phyloP scores from a whole-genome alignment of 2,797 vertebrate species.

The Anabacerthia variegaticeps region DNA sequence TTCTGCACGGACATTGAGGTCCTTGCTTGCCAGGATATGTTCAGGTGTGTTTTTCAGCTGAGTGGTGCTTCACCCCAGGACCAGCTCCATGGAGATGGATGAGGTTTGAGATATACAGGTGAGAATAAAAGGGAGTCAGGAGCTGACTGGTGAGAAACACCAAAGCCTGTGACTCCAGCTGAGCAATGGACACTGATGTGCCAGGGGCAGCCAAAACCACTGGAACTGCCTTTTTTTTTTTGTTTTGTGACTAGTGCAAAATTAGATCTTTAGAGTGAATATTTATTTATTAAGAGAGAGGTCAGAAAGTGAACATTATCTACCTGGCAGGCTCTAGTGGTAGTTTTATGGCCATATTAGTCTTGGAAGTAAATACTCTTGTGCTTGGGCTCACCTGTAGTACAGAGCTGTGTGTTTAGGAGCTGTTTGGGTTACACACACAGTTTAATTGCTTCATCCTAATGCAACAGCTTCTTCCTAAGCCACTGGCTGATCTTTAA shows the following conservation, averaged over 20 bases:
- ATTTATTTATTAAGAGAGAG: not conserved
- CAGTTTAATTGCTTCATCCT: not conserved
- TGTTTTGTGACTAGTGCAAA: not conserved
- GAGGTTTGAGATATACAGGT: not conserved
- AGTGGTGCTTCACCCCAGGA: not conserved
- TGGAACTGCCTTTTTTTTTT: not conserved
- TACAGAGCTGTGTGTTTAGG: not conserved
- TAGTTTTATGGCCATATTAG: not conserved
- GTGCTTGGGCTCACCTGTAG: not conserved
- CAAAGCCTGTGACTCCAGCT: not conserved
- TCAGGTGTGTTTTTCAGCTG: not conserved
- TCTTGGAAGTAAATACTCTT: not conserved
- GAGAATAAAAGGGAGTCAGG: not conserved
- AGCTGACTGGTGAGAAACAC: not conserved
- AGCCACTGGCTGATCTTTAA: not conserved
- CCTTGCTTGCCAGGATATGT: not conserved
- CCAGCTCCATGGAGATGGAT: not conserved
- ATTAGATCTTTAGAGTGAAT: not conserved
- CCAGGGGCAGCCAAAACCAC: not conserved
- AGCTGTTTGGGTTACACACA: not conserved
- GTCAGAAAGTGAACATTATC: not conserved
- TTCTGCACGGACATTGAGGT: accelerated
- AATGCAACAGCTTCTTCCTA: not conserved
- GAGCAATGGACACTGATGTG: accelerated
- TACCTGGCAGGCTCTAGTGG: not conserved